Conservation (phyloP, 2,888 invertebrate species). For the Polydrusus tereticollis region DNA sequence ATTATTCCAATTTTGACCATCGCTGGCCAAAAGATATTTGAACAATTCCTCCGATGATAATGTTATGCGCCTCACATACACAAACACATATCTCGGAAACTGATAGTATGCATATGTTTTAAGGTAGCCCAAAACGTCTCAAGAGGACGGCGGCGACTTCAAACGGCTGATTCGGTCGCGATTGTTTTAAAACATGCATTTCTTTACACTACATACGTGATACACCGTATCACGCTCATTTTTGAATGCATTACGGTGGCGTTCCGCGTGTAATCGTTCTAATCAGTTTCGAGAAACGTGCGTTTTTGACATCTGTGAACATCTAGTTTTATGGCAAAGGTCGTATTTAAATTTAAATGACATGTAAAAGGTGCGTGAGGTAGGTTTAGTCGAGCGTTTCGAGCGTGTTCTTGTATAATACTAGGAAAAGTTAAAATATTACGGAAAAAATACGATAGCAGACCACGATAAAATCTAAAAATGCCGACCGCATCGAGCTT, state of each 20-base stretch:
- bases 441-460: too few relatives aligned
- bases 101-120: conserved; percentile 49
- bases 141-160: conserved; percentile 52
- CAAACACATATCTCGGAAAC: conserved; percentile 50
- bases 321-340: conserved; percentile 12
- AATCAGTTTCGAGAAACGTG: conserved; percentile 12
- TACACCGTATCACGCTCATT: conserved; percentile 51
- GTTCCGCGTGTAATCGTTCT: conserved; percentile 39
- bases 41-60: neutral
- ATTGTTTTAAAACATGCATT: conserved; percentile 57
- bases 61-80: conserved; percentile 53
- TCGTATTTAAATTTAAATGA: conserved; percentile 15
- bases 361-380: neutral
- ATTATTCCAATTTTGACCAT: too few relatives aligned
- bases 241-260: conserved; percentile 42
- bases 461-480: neutral
- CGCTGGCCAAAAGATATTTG: too few relatives aligned
- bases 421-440: too few relatives aligned
- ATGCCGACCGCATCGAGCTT: conserved; percentile 20
- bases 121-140: conserved; percentile 11
- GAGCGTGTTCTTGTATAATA: too few relatives aligned
- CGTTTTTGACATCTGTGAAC: conserved; percentile 8
- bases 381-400: too few relatives aligned
- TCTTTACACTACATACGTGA: conserved; percentile 61
- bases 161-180: conserved; percentile 56